Evolutionary conservation across 2,113 vertebrate species (phyloP).

Genomic region (Melierax canorus): DNA sequence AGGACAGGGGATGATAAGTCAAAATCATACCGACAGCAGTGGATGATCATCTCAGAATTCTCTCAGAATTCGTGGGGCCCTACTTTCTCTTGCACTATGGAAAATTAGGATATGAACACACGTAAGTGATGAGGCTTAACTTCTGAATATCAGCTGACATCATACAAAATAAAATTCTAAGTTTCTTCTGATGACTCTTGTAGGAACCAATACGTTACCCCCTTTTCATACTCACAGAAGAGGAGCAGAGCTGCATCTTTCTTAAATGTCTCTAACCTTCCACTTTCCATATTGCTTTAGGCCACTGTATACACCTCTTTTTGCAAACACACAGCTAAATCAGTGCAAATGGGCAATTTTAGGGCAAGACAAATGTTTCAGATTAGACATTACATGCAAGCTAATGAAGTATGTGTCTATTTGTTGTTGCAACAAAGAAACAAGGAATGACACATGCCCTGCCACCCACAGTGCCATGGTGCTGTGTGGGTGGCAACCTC

Average conservation of each 20-base stretch:
- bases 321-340: not conserved
- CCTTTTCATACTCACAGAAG: not conserved
- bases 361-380: not conserved
- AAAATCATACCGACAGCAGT: not conserved
- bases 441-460: not conserved
- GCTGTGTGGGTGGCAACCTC: not conserved
- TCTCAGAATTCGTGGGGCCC: not conserved
- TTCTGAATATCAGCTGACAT: not conserved
- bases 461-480: not conserved
- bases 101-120: not conserved
- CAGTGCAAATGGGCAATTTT: not conserved
- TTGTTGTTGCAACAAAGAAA: not conserved
- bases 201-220: not conserved
- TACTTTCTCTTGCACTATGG: not conserved
- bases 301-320: not conserved
- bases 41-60: not conserved
- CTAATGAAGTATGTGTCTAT: not conserved
- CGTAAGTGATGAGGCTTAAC: fast-evolving
- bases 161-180: not conserved
- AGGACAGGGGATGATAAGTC: not conserved
- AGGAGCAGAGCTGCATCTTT: not conserved
- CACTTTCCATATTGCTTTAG: not conserved
- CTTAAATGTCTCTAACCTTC: not conserved
- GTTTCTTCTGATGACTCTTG: not conserved
- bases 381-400: not conserved